Evolutionary conservation across 2,888 invertebrate species (phyloP).

Genomic region (Phorcus lineatus): DNA sequence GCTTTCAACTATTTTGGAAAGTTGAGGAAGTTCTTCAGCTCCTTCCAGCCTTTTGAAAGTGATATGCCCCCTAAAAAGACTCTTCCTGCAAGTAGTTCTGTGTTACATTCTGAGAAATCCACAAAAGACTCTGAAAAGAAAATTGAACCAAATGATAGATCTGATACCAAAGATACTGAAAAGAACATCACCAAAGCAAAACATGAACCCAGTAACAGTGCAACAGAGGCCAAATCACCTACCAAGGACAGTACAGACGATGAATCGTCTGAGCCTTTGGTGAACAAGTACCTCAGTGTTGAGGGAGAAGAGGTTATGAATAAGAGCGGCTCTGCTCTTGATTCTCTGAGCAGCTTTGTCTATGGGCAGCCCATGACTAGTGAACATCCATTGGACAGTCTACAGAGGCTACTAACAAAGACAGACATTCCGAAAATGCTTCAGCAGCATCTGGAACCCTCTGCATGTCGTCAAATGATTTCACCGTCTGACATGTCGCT

Average conservation of each 20-base stretch:
- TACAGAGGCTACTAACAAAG: conserved; percentile 96
- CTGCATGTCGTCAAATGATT: conserved; percentile 18
- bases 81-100: background rate
- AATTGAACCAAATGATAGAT: background rate
- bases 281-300: conserved; percentile 56
- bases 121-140: conserved; percentile 4
- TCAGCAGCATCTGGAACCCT: conserved; percentile 25
- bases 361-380: conserved; percentile 71
- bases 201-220: background rate
- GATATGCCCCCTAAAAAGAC: background rate
- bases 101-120: conserved; percentile 10
- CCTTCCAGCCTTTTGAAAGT: background rate
- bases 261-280: conserved; percentile 32
- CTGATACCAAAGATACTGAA: conserved; percentile 11
- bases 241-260: background rate
- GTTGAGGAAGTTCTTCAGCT: conserved; percentile 35
- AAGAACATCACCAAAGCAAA: background rate
- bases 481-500: conserved; percentile 44
- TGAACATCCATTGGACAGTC: conserved; percentile 92
- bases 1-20: conserved; percentile 37
- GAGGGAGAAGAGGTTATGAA: conserved; percentile 28
- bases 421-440: conserved; percentile 81
- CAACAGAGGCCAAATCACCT: background rate
- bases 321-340: conserved; percentile 61
- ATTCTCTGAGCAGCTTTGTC: conserved; percentile 72